Conservation (phyloP, 2,113 vertebrate genomes). For the Entomyzon cyanotis region DNA sequence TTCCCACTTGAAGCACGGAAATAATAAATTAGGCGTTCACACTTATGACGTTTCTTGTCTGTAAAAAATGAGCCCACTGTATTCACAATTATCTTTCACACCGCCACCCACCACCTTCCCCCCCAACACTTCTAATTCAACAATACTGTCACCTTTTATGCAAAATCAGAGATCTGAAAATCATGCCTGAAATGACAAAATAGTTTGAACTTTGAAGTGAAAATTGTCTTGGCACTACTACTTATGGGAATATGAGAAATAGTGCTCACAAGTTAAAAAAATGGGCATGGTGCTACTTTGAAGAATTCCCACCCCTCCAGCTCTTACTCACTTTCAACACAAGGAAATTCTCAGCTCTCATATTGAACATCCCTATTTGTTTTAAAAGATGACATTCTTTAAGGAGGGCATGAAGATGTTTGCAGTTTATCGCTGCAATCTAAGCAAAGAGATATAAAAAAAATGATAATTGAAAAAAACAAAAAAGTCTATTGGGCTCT, state of each 20-base stretch:
- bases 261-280: background rate
- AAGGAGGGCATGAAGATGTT: background rate
- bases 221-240: background rate
- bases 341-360: background rate
- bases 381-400: background rate
- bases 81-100: background rate
- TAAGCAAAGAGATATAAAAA: background rate
- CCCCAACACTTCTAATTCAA: background rate
- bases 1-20: background rate
- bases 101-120: background rate
- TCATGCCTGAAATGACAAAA: constrained; percentile 5
- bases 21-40: background rate
- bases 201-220: background rate
- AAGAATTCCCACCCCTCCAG: background rate
- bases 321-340: background rate
- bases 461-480: background rate
- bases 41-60: background rate
- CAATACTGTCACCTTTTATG: background rate
- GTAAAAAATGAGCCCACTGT: background rate
- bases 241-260: background rate
- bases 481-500: background rate
- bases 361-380: background rate
- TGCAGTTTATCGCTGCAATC: background rate
- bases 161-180: background rate
- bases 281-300: background rate